Conservation (phyloP, 2,888 invertebrate species). For the Caradrina kadenii region DNA sequence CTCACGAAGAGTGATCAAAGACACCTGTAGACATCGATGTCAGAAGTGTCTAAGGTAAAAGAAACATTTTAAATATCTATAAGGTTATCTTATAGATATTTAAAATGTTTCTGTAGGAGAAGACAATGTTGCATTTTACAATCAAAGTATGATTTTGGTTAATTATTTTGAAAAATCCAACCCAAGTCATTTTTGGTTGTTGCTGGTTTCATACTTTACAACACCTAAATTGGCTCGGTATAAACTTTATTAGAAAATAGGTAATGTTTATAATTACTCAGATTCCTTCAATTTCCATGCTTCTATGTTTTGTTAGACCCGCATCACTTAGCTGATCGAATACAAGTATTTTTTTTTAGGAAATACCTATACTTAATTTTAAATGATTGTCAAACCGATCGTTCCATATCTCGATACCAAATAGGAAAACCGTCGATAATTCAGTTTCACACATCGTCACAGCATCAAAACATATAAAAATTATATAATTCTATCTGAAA, state of each 20-base stretch:
- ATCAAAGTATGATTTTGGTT: background rate
- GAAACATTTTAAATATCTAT: too few species aligned
- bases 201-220: background rate
- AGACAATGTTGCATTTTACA: too few species aligned
- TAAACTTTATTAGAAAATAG: background rate
- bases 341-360: too few species aligned
- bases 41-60: background rate
- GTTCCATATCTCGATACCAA: background rate
- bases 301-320: background rate
- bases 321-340: background rate
- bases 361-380: too few species aligned
- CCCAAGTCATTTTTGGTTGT: too few species aligned
- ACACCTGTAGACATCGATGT: background rate
- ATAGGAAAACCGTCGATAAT: too few species aligned
- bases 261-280: background rate
- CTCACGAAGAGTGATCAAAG: background rate
- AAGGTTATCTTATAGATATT: background rate
- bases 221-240: background rate
- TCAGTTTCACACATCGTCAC: too few species aligned
- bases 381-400: too few species aligned
- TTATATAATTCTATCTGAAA: too few species aligned
- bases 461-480: too few species aligned
- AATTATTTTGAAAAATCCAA: background rate
- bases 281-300: slow-evolving; percentile 9
- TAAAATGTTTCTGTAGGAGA: background rate